A percentile compares a stretch with the other conserved stretches of the same genome.
Evolutionary conservation across 2,113 vertebrate genomes (phyloP).

Genomic region (Coturnix japonica): DNA sequence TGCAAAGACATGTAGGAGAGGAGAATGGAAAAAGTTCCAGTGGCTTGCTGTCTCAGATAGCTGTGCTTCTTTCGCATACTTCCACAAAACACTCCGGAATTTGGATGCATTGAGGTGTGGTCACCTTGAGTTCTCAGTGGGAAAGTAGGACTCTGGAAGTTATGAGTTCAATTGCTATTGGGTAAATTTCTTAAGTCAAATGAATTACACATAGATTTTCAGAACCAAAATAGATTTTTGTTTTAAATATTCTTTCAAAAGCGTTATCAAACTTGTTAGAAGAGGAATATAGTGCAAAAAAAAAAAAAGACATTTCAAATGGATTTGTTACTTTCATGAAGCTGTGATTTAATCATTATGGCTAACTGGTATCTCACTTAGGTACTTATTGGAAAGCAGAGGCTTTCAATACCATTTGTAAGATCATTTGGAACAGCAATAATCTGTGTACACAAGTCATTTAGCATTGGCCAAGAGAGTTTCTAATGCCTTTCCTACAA

Average conservation of each 20-base stretch:
- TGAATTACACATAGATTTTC: neutral
- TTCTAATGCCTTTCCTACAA: neutral
- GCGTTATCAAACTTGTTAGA: neutral
- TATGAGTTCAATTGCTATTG: neutral
- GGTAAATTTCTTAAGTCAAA: neutral
- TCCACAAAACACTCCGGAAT: accelerated
- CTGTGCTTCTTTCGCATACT: neutral
- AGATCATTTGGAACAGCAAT: neutral
- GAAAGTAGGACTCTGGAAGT: neutral
- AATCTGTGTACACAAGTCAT: neutral
- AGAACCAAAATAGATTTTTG: neutral
- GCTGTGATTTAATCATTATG: neutral
- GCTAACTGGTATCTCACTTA: neutral
- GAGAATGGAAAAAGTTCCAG: neutral
- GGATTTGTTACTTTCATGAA: neutral
- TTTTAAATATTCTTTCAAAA: neutral
- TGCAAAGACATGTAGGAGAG: neutral
- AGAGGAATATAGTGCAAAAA: neutral
- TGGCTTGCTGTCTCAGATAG: neutral
- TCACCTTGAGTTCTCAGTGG: neutral
- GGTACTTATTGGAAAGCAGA: neutral
- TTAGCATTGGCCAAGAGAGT: neutral
- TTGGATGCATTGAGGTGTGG: neutral
- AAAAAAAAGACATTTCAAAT: neutral
- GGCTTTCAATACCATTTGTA: neutral